Evolutionary conservation across 2,797 vertebrate species (phyloP), one percentile per base, ranked within the genome.

Genomic region (Rhinatrema bivittatum): DNA sequence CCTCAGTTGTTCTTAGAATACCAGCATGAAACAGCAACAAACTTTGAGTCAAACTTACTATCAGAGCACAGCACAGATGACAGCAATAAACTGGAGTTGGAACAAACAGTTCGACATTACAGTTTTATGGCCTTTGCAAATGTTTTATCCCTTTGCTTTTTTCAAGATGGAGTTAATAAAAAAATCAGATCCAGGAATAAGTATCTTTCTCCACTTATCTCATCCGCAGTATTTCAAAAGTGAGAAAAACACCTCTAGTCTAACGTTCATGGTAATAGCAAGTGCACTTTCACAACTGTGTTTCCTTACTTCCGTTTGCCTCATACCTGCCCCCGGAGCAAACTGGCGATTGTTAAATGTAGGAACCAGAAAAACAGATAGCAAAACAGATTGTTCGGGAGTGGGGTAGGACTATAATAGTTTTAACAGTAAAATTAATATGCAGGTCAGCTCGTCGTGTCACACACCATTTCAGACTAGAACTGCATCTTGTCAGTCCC

Each of bases 401-500:
- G 7, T 20, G 40, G 52, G 46, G 17, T 4, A 36, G 23, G 53
- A 46, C 58, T 60, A 27, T 60, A 34, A 53, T 41, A 54, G 42
- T 60, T 59, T 71, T 52, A 20, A 43, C 62, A 47, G 53, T 70
- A 69, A n/a, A n/a, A 76, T 78, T 76, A 68, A 66, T 56, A 76
- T 65, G 72, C 78, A 65, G 68, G 72, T 30, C 47, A 53, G 60
- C 70, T 46, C 37, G 51, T 31, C 33, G 38, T 56, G 76, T 68
- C 78, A 69, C 75, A 63, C 70, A 59, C 72, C 77, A 57, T 72
- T 75, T 62, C 75, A 75, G 64, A 50, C 65, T 52, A 47, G 62
- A 54, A 60, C 53, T 64, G 70, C 79, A 79, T 65, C 81, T n/a
- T 81, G 72, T 76, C 79, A 78, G 78, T 69, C n/a, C 77, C 74